These are phyloP conservation scores for Riptortus pedestris DNA, from an alignment of 1,140 invertebrate species.

Conservation along the genomic window DNA sequence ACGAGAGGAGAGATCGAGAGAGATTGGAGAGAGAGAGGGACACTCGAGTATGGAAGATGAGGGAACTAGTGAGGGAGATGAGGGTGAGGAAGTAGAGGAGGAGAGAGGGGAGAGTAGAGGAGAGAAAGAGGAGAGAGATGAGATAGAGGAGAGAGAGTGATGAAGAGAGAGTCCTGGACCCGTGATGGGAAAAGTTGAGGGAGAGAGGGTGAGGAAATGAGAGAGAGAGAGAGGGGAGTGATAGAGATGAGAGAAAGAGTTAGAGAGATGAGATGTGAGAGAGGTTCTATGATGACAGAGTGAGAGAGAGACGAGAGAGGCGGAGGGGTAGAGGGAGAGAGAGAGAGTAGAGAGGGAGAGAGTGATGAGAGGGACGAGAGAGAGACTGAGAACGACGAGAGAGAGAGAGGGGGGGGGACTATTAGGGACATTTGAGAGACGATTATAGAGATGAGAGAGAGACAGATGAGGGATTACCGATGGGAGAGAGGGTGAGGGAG, in stretches of 20 bases:
- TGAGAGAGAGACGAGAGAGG: too few species aligned
- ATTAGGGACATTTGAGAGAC: too few species aligned
- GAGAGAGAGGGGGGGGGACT: too few species aligned
- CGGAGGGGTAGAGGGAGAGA: too few species aligned
- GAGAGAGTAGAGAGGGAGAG: too few species aligned
- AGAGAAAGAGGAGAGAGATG: background rate
- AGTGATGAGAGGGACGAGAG: too few species aligned
- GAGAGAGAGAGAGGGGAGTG: background rate
- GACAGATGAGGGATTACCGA: background rate
- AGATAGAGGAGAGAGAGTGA: too few species aligned
- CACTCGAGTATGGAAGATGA: background rate
- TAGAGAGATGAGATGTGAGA: too few species aligned
- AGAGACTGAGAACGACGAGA: too few species aligned
- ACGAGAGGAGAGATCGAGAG: background rate
- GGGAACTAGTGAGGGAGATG: background rate
- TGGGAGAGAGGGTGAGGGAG: background rate
- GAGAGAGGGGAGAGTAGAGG: background rate
- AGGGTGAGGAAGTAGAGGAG: background rate
- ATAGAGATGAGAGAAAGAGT: too few species aligned
- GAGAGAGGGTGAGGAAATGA: background rate
- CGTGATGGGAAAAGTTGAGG: background rate
- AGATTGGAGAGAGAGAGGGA: background rate
- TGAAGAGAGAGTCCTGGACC: background rate
- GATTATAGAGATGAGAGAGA: constrained; percentile 3
- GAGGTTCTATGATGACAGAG: too few species aligned